Percentiles rank a stretch among this genome's conserved stretches.
These are phyloP conservation scores for Corythornis cristatus DNA, from an alignment of 2,113 vertebrate genomes.

Conservation along the genomic window DNA sequence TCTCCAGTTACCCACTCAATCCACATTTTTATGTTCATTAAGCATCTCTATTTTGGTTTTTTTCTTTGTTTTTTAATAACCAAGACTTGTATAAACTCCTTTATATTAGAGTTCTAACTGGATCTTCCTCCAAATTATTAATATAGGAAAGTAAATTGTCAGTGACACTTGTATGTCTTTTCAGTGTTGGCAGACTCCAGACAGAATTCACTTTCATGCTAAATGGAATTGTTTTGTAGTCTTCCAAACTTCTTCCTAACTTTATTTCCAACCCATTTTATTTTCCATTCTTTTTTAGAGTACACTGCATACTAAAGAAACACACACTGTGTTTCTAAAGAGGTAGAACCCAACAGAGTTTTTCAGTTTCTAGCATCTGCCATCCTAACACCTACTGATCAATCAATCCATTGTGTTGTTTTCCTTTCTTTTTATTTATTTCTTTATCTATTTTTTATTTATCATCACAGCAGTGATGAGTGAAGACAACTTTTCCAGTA, in stretches of 20 bases:
- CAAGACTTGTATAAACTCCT: neutral
- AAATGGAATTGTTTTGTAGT: neutral
- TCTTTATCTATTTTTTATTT: neutral
- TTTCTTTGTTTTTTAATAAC: neutral
- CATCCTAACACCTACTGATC: neutral
- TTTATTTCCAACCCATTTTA: neutral
- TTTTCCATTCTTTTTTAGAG: neutral
- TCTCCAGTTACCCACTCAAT: neutral
- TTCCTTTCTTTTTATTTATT: neutral
- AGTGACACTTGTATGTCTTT: neutral
- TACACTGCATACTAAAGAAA: neutral
- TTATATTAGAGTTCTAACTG: neutral
- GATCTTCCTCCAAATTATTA: neutral
- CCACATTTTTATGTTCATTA: neutral
- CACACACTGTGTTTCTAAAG: neutral
- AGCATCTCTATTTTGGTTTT: neutral
- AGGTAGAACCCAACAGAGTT: neutral
- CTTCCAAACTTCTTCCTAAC: neutral
- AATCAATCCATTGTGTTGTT: neutral
- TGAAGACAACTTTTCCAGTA: neutral
- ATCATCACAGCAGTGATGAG: neutral
- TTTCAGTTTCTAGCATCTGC: neutral
- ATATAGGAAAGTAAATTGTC: neutral
- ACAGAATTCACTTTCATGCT: neutral
- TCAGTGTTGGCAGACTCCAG: neutral